phyloP scores from a whole-genome alignment of 1,140 invertebrate species.

The Rhyacophila brunnea region DNA sequence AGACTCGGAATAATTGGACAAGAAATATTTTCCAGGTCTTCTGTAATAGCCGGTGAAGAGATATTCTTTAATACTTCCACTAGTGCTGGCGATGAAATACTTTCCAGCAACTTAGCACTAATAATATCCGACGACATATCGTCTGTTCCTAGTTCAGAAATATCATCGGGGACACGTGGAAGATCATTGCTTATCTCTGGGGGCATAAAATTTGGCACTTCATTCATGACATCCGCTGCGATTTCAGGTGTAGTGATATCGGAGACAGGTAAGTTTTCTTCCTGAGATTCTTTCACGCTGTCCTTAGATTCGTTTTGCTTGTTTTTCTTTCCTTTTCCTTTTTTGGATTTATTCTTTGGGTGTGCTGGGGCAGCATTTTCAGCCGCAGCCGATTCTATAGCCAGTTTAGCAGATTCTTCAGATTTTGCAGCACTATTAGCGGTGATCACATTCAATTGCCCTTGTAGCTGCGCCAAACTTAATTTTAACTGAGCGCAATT shows the following conservation, averaged over 20 bases:
- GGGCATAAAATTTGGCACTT: not conserved
- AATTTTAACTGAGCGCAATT: conserved; percentile 61
- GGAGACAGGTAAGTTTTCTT: not conserved
- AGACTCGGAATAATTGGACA: no score
- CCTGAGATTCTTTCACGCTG: not conserved
- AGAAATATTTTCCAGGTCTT: no score
- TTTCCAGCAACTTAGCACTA: not conserved
- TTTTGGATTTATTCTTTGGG: conserved; percentile 29
- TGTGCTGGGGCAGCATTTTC: not conserved
- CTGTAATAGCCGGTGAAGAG: no score
- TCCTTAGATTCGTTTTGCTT: conserved; percentile 24
- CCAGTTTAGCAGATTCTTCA: conserved; percentile 1
- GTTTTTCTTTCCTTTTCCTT: conserved; percentile 29
- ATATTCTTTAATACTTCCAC: no score
- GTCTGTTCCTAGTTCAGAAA: not conserved
- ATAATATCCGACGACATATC: not conserved
- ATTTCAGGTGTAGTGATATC: not conserved
- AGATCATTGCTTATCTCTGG: not conserved
- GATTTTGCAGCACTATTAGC: conserved; percentile 31
- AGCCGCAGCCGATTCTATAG: conserved; percentile 8
- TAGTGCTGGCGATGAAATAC: not conserved
- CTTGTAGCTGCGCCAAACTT: conserved; percentile 58
- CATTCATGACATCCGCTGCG: not conserved
- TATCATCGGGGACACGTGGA: not conserved
- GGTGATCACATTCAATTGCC: conserved; percentile 52